Evolutionary conservation across 2,888 invertebrate species (phyloP).

Genomic region (Anthrax anthrax): DNA sequence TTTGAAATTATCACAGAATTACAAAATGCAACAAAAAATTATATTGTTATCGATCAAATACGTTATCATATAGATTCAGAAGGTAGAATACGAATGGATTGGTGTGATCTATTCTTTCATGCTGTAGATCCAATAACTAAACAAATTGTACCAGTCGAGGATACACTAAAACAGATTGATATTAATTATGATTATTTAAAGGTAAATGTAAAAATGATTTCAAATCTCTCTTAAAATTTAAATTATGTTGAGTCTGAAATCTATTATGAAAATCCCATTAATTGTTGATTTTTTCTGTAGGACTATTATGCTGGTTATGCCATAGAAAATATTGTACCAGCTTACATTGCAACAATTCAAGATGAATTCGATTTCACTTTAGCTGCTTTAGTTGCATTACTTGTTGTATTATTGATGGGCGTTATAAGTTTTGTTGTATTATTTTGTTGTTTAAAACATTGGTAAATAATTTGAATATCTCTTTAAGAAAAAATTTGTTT

Average conservation of each 20-base stretch:
- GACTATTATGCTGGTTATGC: conserved; percentile 55
- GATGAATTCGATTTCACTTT: conserved; percentile 76
- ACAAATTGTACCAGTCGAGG: conserved; percentile 62
- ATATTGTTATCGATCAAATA: conserved; percentile 67
- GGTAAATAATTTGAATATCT: conserved; percentile 37
- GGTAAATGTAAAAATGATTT: no score
- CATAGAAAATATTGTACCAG: conserved; percentile 59
- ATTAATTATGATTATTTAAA: conserved; percentile 73
- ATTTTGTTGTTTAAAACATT: conserved; percentile 77
- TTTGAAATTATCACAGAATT: conserved; percentile 57
- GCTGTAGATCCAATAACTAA: conserved; percentile 61
- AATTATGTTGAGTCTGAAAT: no score
- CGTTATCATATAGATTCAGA: conserved; percentile 53
- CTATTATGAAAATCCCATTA: no score
- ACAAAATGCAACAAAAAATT: conserved; percentile 58
- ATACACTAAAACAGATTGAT: conserved; percentile 67
- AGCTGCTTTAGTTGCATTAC: conserved; percentile 69
- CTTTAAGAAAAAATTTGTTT: no score
- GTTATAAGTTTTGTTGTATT: conserved; percentile 74
- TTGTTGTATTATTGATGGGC: conserved; percentile 74
- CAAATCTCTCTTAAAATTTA: no score
- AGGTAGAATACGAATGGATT: conserved; percentile 36
- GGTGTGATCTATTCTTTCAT: conserved; percentile 77
- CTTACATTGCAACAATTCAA: conserved; percentile 47
- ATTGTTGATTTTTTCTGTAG: conserved; percentile 12